phyloP scores from a whole-genome alignment of 2,888 invertebrate species.

The Strigamia transsilvanica region DNA sequence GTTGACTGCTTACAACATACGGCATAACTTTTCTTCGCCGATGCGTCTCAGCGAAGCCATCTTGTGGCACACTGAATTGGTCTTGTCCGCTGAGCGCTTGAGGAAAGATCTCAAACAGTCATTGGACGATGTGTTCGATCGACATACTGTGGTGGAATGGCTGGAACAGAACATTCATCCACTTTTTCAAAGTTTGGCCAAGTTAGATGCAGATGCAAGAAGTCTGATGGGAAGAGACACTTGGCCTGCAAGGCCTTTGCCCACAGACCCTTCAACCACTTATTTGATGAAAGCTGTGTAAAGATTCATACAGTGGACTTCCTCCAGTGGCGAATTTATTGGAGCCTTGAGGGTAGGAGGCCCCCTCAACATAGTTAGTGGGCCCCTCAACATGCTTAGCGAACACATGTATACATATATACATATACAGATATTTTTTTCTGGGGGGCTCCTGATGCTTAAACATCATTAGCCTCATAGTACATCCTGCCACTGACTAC shows the following conservation, averaged over 20 bases:
- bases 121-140: slow-evolving; percentile 68
- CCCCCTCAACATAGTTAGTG: too few species aligned
- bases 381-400: too few species aligned
- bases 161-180: slow-evolving; percentile 60
- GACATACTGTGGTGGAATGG: slow-evolving; percentile 59
- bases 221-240: slow-evolving; percentile 49
- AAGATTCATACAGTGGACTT: too few species aligned
- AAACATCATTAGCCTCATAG: too few species aligned
- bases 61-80: slow-evolving; percentile 64
- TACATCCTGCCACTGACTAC: too few species aligned
- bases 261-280: slow-evolving; percentile 34
- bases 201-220: slow-evolving; percentile 41
- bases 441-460: too few species aligned
- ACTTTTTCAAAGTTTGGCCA: slow-evolving; percentile 15
- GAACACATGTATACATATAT: too few species aligned
- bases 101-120: slow-evolving; percentile 67
- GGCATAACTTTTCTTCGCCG: slow-evolving; percentile 74
- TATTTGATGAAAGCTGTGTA: slow-evolving; percentile 37
- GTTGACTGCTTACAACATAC: slow-evolving; percentile 76
- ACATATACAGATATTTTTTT: too few species aligned
- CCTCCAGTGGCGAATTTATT: too few species aligned
- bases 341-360: too few species aligned
- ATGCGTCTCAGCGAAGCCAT: slow-evolving; percentile 64
- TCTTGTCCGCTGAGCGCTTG: slow-evolving; percentile 65
- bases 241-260: slow-evolving; percentile 52